These are phyloP conservation scores for Taxidea taxus DNA, from an alignment of 2,113 vertebrate genomes.

Conservation along the genomic window DNA sequence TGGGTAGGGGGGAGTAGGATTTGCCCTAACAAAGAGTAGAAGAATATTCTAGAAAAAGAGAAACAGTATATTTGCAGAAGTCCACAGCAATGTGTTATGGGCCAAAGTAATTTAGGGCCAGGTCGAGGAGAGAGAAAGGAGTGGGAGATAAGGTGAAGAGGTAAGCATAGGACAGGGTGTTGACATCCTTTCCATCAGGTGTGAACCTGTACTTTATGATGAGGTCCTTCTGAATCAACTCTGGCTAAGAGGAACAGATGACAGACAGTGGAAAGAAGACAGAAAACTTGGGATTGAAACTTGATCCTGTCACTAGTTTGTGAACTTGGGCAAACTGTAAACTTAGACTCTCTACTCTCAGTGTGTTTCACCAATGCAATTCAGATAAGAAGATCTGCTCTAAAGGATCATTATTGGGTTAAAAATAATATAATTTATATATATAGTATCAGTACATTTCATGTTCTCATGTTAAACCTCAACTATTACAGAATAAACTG, in stretches of 20 bases:
- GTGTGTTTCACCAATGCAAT: slow-evolving; percentile 17
- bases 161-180: too few species aligned
- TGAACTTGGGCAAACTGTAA: slow-evolving; percentile 12
- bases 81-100: neutral
- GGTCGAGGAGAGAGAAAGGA: neutral
- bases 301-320: neutral
- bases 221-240: neutral
- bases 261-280: neutral
- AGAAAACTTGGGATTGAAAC: neutral
- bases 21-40: neutral
- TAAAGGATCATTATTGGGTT: neutral
- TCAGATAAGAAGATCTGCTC: neutral
- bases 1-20: neutral
- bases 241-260: neutral
- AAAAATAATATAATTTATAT: neutral
- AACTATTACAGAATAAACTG: neutral
- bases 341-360: neutral
- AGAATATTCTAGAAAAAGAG: neutral
- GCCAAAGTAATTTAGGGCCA: neutral
- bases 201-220: neutral
- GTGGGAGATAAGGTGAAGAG: neutral
- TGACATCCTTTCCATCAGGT: neutral
- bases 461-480: neutral
- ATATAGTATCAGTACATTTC: neutral
- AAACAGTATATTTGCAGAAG: neutral